Evolutionary conservation across 2,797 vertebrate genomes (phyloP).

Genomic region (Pogoniulus pusillus): DNA sequence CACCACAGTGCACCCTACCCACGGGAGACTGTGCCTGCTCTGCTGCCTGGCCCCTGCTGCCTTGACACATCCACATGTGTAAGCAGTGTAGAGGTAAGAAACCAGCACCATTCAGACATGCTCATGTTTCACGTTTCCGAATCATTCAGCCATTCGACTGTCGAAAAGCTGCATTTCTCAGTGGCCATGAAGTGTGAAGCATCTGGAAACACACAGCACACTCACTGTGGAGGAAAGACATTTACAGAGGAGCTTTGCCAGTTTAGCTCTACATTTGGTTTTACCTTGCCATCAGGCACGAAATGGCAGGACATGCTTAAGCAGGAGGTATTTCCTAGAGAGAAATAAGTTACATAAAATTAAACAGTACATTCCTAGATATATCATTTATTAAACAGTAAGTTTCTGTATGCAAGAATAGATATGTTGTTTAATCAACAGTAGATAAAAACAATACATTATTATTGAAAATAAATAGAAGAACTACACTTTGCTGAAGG

Average conservation of each 20-base stretch:
- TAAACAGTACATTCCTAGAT: neutral
- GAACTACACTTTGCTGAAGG: neutral
- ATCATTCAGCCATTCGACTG: neutral
- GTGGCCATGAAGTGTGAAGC: neutral
- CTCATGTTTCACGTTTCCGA: neutral
- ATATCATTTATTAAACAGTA: neutral
- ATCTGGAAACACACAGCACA: neutral
- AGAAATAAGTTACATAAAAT: neutral
- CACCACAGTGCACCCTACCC: accelerated
- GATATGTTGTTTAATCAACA: neutral
- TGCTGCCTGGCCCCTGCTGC: accelerated
- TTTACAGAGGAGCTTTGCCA: neutral
- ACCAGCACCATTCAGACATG: neutral
- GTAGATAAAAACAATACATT: neutral
- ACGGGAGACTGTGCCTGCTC: accelerated
- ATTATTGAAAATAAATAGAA: neutral
- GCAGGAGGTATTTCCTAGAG: neutral
- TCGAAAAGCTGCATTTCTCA: neutral
- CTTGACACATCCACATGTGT: accelerated
- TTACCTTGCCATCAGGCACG: neutral
- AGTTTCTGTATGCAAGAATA: no score
- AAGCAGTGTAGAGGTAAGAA: neutral
- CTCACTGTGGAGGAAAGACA: neutral
- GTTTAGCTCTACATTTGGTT: neutral
- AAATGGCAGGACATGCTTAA: neutral